Conservation (phyloP, 2,888 invertebrate species). For the Exocentrus adspersus region DNA sequence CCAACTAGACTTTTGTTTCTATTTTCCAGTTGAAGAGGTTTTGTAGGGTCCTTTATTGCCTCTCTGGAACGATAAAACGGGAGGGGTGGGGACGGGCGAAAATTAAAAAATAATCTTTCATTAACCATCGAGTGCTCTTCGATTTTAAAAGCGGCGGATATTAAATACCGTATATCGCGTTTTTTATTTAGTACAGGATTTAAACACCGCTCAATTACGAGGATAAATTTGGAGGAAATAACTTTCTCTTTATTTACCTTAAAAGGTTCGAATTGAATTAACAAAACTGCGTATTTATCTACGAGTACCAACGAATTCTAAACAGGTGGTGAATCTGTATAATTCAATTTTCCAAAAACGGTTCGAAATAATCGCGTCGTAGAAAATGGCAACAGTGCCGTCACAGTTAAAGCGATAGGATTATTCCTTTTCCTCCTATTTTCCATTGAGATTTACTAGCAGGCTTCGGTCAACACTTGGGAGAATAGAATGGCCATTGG, state of each 20-base stretch:
- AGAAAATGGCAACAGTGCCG: no score
- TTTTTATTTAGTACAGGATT: constrained; percentile 19
- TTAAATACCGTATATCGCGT: constrained; percentile 35
- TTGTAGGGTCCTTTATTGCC: constrained; percentile 50
- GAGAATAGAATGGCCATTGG: constrained; percentile 10
- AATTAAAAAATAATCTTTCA: constrained; percentile 52
- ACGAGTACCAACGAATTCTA: no score
- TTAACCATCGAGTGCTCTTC: constrained; percentile 47
- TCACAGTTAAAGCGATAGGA: neutral
- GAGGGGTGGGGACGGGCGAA: constrained; percentile 48
- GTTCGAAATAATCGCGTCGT: no score
- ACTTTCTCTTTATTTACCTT: no score
- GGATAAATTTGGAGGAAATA: no score
- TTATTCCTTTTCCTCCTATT: neutral
- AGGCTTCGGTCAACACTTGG: neutral
- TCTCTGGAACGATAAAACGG: constrained; percentile 40
- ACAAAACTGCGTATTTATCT: no score
- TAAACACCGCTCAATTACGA: neutral
- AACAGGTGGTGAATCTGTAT: no score
- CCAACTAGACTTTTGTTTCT: constrained; percentile 54
- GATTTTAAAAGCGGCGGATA: constrained; percentile 41
- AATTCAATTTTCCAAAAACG: no score
- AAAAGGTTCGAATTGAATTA: no score
- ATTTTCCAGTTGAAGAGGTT: constrained; percentile 51
- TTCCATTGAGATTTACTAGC: neutral